Base-by-base conservation (phyloP, 2,888 invertebrate species). In the Erynnis tages region DNA sequence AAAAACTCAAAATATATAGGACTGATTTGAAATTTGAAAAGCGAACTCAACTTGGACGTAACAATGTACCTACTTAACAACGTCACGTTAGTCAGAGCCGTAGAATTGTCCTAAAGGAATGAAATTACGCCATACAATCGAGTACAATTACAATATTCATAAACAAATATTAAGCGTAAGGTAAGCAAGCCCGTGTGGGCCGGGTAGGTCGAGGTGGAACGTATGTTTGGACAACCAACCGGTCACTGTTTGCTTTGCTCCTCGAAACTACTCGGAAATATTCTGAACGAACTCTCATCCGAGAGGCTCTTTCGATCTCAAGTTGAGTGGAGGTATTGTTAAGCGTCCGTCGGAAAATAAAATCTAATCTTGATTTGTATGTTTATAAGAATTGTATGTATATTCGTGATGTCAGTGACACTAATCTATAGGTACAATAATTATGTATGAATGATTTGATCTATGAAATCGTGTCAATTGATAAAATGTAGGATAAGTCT, bases 181-280 rank as follows among this genome's bases (percentile, higher is more conserved):
- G 81, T 79, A 74, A 87, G 82, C 71, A 82, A 67, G 62, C 63
- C 73, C 65, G 73, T 76, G 76, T 76, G 73, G 76, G 76, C 75
- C 73, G 60, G 62, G 65, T 61, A 79, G 80, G 79, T 70, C 73
- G 76, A 67, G 71, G 69, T 69, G 69, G 61, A 65, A 62, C 67
- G 74, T 73, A 70, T 88, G 78, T 88, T 85, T 87, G 78, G 66
- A 73, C 75, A 84, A 76, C 73, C 75, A 72, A 86, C 85, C 86
- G 87, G 86, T 87, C 88, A 76, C 73, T 89, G 75, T 89, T 89
- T 88, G 78, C 76, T 71, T 70, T 68, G 71, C 78, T 79, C 75
- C 76, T 81, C 77, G 69, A 83, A 76, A 79, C 73, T 78, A 80
- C 83, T 84, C 73, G 66, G 81, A 84, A 79, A 84, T 82, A 81